These are phyloP conservation scores for Gastracanthus pulcherrimus DNA, from an alignment of 2,888 invertebrate genomes.

Conservation along the genomic window DNA sequence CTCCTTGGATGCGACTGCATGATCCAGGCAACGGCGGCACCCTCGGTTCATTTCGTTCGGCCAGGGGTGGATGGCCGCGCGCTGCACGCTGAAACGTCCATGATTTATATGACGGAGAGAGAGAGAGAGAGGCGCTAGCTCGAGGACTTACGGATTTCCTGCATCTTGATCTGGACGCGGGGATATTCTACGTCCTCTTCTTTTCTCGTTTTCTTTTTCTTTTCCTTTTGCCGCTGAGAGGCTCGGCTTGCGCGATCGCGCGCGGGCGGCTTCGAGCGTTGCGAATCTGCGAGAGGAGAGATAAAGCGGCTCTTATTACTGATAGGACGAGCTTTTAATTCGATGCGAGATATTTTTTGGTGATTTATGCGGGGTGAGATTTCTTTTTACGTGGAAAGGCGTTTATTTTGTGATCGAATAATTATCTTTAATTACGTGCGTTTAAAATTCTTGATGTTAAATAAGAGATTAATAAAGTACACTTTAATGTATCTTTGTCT, in stretches of 20 bases:
- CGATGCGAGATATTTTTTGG: not conserved
- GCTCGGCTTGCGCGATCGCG: no score
- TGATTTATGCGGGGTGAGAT: not conserved
- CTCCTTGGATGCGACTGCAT: no score
- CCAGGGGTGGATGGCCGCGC: constrained; percentile 61
- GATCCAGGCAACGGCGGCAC: no score
- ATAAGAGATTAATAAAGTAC: no score
- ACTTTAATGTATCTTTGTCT: no score
- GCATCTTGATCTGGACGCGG: constrained; percentile 40
- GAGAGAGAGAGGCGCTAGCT: constrained; percentile 4
- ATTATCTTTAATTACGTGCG: no score
- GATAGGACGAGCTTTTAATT: constrained; percentile 35
- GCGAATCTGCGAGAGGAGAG: not conserved
- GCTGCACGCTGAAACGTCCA: constrained; percentile 65
- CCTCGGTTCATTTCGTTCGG: constrained; percentile 50
- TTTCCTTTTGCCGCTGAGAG: not conserved
- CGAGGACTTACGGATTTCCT: constrained; percentile 49
- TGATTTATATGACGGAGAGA: constrained; percentile 71
- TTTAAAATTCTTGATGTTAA: no score
- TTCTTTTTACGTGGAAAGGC: no score
- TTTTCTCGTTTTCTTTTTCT: not conserved
- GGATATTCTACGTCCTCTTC: not conserved
- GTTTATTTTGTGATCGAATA: no score
- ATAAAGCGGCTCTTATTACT: constrained; percentile 35
- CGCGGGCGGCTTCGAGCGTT: not conserved